Conservation (phyloP, 2,888 invertebrate genomes). For the Acronicta aceris region DNA sequence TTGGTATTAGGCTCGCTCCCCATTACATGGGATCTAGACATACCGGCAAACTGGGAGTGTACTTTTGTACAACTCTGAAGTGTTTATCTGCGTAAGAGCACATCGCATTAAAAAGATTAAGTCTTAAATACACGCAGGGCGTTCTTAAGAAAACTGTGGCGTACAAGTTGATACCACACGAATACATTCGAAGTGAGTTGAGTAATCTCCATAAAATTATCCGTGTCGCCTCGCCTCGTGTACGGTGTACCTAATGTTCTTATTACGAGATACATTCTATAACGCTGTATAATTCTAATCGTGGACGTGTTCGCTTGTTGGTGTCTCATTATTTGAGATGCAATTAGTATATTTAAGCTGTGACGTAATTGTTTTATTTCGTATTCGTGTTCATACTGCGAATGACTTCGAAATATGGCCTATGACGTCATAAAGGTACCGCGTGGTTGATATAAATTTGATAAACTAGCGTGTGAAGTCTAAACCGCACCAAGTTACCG, state of each 20-base stretch:
- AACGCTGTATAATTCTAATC: slow-evolving; percentile 55
- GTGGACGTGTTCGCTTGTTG: slow-evolving; percentile 44
- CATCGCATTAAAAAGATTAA: background rate
- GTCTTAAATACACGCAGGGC: background rate
- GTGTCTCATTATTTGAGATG: slow-evolving; percentile 36
- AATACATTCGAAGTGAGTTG: slow-evolving; percentile 41
- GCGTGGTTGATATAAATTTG: no score
- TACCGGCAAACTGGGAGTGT: no score
- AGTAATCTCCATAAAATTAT: slow-evolving; percentile 58
- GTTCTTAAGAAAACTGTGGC: slow-evolving; percentile 20
- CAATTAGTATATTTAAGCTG: slow-evolving; percentile 40
- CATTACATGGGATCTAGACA: no score
- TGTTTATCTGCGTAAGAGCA: no score
- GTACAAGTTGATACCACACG: slow-evolving; percentile 31
- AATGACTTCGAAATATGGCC: slow-evolving; percentile 15
- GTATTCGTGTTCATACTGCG: slow-evolving; percentile 7
- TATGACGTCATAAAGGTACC: background rate
- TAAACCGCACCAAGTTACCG: no score
- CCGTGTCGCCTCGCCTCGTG: slow-evolving; percentile 24
- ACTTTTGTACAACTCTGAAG: no score
- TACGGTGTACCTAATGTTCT: no score
- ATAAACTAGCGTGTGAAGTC: no score
- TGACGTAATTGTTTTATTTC: slow-evolving; percentile 44
- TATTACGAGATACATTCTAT: slow-evolving; percentile 56
- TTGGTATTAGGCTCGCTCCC: no score